Evolutionary conservation across 2,888 invertebrate genomes (phyloP).

Genomic region (Deladenus siricidicola): DNA sequence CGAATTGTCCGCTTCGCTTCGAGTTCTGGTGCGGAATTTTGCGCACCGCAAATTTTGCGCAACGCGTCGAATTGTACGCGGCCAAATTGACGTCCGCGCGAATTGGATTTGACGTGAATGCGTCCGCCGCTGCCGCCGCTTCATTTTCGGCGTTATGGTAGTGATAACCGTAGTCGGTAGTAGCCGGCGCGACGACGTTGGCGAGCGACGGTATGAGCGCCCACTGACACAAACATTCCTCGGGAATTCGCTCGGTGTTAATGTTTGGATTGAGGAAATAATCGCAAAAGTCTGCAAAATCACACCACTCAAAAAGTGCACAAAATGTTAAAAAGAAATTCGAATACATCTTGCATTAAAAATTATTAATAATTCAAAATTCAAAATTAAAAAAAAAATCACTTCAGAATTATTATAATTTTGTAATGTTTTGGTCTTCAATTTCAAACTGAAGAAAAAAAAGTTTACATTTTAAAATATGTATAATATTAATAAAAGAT

Average conservation of each 20-base stretch:
- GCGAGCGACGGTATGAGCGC: too few relatives aligned
- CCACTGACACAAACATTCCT: slow-evolving; percentile 51
- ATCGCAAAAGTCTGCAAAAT: slow-evolving; percentile 49
- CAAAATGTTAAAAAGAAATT: too few relatives aligned
- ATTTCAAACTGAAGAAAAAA: too few relatives aligned
- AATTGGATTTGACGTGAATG: slow-evolving; percentile 2
- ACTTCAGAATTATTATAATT: not conserved
- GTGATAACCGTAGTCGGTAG: slow-evolving; percentile 3
- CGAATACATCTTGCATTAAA: too few relatives aligned
- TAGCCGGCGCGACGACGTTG: slow-evolving; percentile 21
- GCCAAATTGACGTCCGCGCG: slow-evolving; percentile 13
- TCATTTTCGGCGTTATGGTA: slow-evolving; percentile 3
- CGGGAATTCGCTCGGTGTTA: slow-evolving; percentile 30
- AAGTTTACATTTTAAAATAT: not conserved
- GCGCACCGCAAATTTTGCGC: slow-evolving; percentile 2
- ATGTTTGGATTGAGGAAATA: slow-evolving; percentile 36
- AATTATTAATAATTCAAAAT: not conserved
- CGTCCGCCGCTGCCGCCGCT: not conserved
- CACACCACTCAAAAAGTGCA: too few relatives aligned
- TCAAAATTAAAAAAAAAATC: not conserved
- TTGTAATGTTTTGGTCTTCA: too few relatives aligned
- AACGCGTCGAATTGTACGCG: slow-evolving; percentile 1
- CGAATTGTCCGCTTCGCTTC: too few relatives aligned
- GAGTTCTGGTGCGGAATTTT: too few relatives aligned
- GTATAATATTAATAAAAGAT: not conserved